These are phyloP conservation scores for Cecropterus lyciades DNA, from an alignment of 1,140 invertebrate genomes.

Conservation along the genomic window DNA sequence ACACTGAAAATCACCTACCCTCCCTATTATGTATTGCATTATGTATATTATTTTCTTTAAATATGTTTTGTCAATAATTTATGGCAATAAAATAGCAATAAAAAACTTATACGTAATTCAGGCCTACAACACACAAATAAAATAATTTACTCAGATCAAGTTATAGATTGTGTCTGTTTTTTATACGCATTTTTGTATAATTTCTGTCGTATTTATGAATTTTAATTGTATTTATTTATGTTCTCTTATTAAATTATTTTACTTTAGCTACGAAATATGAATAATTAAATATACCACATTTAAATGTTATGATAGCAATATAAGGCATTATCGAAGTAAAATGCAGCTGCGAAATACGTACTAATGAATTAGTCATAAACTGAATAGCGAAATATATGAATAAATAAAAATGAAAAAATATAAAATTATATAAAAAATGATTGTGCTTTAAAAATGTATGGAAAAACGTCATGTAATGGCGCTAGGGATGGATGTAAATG, in stretches of 20 bases:
- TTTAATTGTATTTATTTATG: constrained; percentile 5
- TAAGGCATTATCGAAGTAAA: constrained; percentile 7
- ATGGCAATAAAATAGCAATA: constrained; percentile 24
- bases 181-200: constrained; percentile 1
- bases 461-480: constrained; percentile 60
- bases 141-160: too few relatives aligned
- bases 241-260: constrained; percentile 12
- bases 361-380: constrained; percentile 8
- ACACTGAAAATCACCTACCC: background rate
- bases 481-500: constrained; percentile 44
- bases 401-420: constrained; percentile 43
- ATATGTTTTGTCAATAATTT: background rate
- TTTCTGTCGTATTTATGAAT: background rate
- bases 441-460: constrained; percentile 54
- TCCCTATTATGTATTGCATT: constrained; percentile 41
- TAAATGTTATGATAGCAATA: too few relatives aligned
- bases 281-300: background rate
- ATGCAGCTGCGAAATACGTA: constrained; percentile 12
- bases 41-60: constrained; percentile 49
- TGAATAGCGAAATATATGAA: constrained; percentile 38
- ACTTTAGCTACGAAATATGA: background rate
- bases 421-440: constrained; percentile 47
- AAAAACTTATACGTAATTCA: constrained; percentile 9
- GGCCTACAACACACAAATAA: too few relatives aligned
- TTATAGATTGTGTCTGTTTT: background rate